phyloP scores from a whole-genome alignment of 2,113 vertebrate species.

The Orthonyx spaldingii region DNA sequence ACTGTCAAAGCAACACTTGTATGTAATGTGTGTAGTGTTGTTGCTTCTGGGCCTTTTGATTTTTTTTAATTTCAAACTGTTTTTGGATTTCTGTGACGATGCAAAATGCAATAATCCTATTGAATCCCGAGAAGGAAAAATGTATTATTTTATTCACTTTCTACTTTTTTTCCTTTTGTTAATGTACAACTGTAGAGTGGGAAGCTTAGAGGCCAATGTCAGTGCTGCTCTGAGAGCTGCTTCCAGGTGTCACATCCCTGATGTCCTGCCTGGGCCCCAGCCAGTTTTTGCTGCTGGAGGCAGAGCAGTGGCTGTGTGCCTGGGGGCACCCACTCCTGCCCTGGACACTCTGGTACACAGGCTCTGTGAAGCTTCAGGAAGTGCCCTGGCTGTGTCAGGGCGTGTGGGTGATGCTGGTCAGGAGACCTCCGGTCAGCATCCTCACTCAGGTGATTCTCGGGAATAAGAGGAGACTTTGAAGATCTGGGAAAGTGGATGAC shows the following conservation, averaged over 20 bases:
- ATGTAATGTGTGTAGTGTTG: not conserved
- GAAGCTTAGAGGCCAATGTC: not conserved
- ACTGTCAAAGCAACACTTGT: fast-evolving
- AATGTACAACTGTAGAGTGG: not conserved
- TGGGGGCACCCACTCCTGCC: not conserved
- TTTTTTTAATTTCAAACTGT: not conserved
- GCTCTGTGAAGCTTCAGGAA: not conserved
- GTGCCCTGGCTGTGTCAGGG: not conserved
- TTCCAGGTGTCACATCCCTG: fast-evolving
- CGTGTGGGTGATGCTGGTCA: not conserved
- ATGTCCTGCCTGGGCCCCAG: not conserved
- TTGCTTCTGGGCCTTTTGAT: not conserved
- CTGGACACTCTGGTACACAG: fast-evolving
- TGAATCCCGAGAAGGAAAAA: not conserved
- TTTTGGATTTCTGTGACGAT: not conserved
- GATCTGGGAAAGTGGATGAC: not conserved
- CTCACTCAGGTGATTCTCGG: not conserved
- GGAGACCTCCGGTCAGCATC: not conserved
- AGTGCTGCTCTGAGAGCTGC: not conserved
- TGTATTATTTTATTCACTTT: not conserved
- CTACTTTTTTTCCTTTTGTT: not conserved
- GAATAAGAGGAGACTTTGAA: not conserved
- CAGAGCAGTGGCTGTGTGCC: not conserved
- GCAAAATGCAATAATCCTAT: not conserved
- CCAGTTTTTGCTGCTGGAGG: not conserved